phyloP scores from a whole-genome alignment of 2,888 invertebrate genomes.

The Onchidella celtica region DNA sequence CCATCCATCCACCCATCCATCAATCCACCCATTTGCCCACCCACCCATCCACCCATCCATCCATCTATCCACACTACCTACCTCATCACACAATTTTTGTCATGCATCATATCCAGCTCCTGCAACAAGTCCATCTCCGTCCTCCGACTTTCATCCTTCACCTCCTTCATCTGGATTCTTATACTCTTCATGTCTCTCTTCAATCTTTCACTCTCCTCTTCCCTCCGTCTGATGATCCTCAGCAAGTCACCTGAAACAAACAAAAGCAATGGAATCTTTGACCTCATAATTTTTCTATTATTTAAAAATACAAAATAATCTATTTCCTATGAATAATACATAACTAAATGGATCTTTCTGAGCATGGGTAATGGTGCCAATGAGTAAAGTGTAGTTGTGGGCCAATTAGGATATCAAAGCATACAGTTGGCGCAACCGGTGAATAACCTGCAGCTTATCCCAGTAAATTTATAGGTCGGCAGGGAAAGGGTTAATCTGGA shows the following conservation, averaged over 20 bases:
- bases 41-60: neutral
- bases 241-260: slow-evolving; percentile 63
- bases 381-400: too few species aligned
- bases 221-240: slow-evolving; percentile 74
- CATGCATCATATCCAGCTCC: slow-evolving; percentile 73
- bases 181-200: slow-evolving; percentile 76
- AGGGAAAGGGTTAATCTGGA: too few species aligned
- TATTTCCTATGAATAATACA: too few species aligned
- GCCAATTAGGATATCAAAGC: too few species aligned
- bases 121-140: slow-evolving; percentile 70
- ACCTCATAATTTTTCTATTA: too few species aligned
- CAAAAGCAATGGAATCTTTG: neutral
- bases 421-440: too few species aligned
- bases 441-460: too few species aligned
- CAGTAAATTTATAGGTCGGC: too few species aligned
- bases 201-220: slow-evolving; percentile 87
- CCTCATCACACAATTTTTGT: slow-evolving; percentile 73
- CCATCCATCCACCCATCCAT: neutral
- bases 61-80: slow-evolving; percentile 50
- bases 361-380: too few species aligned
- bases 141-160: slow-evolving; percentile 68
- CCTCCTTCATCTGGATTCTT: slow-evolving; percentile 60
- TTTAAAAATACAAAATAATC: too few species aligned
- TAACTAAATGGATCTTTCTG: too few species aligned
- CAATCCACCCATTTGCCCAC: neutral